Percentiles rank a stretch among this genome's conserved stretches.
These are phyloP conservation scores for Troglohyphantes excavatus DNA, from an alignment of 2,888 invertebrate species.

Conservation along the genomic window DNA sequence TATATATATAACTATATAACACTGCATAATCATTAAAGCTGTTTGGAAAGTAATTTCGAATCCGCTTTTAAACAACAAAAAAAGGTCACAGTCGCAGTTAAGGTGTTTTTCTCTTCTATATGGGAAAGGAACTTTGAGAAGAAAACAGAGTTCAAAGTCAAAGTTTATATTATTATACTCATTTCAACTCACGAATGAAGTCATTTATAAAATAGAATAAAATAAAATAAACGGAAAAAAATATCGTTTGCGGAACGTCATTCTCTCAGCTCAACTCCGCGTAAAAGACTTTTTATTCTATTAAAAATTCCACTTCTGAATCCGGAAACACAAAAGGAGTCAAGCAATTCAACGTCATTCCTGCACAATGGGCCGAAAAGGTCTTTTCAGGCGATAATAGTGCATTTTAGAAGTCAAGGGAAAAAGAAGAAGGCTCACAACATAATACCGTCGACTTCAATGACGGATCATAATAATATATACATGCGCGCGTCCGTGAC, in stretches of 20 bases:
- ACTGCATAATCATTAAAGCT: too few relatives aligned
- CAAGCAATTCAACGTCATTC: slow-evolving; percentile 42
- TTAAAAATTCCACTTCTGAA: slow-evolving; percentile 61
- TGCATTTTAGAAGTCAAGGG: slow-evolving; percentile 49
- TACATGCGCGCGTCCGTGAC: slow-evolving; percentile 48
- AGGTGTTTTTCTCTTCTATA: not conserved
- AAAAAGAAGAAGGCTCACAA: not conserved
- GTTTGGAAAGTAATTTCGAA: not conserved
- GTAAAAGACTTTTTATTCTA: slow-evolving; percentile 8
- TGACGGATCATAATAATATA: slow-evolving; percentile 26
- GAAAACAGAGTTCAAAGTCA: not conserved
- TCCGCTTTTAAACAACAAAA: not conserved
- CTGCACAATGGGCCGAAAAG: slow-evolving; percentile 25
- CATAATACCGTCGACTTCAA: slow-evolving; percentile 13
- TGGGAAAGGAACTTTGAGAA: not conserved
- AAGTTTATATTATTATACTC: not conserved
- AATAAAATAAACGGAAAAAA: not conserved
- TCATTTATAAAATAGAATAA: not conserved
- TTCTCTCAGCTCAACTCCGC: slow-evolving; percentile 36
- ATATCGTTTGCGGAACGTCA: not conserved
- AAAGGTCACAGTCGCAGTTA: not conserved
- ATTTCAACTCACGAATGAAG: not conserved
- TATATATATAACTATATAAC: too few relatives aligned
- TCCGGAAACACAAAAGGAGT: slow-evolving; percentile 49
- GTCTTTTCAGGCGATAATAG: slow-evolving; percentile 38